A percentile compares a stretch with the other conserved stretches of the same genome.
Conservation (phyloP, 2,888 invertebrate genomes). For the Leucophenga montana region DNA sequence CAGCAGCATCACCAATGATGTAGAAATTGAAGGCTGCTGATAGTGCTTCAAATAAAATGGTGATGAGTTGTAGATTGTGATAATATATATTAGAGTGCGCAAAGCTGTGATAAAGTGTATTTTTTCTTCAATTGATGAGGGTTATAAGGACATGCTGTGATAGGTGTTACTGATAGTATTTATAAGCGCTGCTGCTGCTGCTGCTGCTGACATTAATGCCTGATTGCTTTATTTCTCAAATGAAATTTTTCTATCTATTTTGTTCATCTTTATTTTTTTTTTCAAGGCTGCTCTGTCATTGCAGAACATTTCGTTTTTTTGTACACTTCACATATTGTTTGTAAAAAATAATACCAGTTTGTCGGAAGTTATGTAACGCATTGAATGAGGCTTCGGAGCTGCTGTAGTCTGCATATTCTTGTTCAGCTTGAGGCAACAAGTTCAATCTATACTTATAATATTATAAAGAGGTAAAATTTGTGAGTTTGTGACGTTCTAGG, state of each 20-base stretch:
- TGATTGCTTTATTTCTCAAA: too few relatives aligned
- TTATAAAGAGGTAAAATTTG: too few relatives aligned
- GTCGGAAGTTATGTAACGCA: too few relatives aligned
- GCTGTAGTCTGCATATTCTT: too few relatives aligned
- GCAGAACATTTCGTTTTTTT: too few relatives aligned
- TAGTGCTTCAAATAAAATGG: background rate
- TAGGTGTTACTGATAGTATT: background rate
- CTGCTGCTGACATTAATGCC: background rate
- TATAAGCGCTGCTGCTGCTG: background rate
- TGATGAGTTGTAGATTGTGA: constrained; percentile 2
- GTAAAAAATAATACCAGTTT: too few relatives aligned
- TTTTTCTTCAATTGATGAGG: background rate
- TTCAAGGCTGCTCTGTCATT: background rate
- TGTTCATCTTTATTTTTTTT: background rate
- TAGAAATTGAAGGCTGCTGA: background rate
- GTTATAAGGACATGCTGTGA: background rate
- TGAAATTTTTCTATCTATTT: background rate
- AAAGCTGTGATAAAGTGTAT: constrained; percentile 32
- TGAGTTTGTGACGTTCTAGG: too few relatives aligned
- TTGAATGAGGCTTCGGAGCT: too few relatives aligned
- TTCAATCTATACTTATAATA: too few relatives aligned
- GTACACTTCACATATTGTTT: too few relatives aligned
- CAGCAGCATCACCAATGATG: constrained; percentile 22
- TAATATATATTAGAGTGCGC: constrained; percentile 17
- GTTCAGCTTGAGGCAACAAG: too few relatives aligned